Percentiles rank a stretch among this genome's conserved stretches.
phyloP scores from a whole-genome alignment of 2,888 invertebrate genomes.

The Rhorus exstirpatorius region DNA sequence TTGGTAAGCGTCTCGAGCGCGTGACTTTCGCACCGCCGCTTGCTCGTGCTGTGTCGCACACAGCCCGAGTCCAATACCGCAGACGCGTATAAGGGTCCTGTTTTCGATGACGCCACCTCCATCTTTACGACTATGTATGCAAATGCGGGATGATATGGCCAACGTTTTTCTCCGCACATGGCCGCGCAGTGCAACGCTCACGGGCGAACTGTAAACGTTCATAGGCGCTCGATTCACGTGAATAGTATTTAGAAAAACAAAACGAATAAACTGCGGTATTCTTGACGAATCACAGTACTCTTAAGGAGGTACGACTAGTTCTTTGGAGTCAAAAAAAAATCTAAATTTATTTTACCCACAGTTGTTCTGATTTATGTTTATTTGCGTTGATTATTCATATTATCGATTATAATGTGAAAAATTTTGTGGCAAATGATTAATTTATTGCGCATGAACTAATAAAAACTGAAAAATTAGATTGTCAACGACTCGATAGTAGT shows the following conservation, averaged over 20 bases:
- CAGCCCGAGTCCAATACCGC: slow-evolving; percentile 62
- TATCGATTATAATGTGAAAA: too few relatives aligned
- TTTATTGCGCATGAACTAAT: too few relatives aligned
- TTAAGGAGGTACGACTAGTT: too few relatives aligned
- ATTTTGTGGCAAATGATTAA: too few relatives aligned
- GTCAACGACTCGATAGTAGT: too few relatives aligned
- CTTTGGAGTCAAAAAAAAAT: too few relatives aligned
- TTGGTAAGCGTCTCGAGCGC: slow-evolving; percentile 69
- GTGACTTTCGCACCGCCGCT: slow-evolving; percentile 82
- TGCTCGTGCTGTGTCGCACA: slow-evolving; percentile 11
- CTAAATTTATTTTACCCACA: too few relatives aligned
- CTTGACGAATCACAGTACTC: too few relatives aligned
- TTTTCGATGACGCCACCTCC: slow-evolving; percentile 27
- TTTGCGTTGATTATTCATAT: too few relatives aligned
- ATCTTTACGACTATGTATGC: not conserved
- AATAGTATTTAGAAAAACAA: not conserved
- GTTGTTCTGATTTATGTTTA: too few relatives aligned
- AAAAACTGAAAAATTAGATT: too few relatives aligned
- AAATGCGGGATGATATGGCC: slow-evolving; percentile 55
- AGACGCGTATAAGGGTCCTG: slow-evolving; percentile 52
- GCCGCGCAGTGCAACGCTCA: slow-evolving; percentile 50
- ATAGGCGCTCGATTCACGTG: not conserved
- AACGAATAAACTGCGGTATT: not conserved
- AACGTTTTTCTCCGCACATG: slow-evolving; percentile 64
- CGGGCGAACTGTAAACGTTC: slow-evolving; percentile 43